Evolutionary conservation across 2,797 vertebrate species (phyloP), one percentile per base, ranked within the genome.

Genomic region (Karalla daura): DNA sequence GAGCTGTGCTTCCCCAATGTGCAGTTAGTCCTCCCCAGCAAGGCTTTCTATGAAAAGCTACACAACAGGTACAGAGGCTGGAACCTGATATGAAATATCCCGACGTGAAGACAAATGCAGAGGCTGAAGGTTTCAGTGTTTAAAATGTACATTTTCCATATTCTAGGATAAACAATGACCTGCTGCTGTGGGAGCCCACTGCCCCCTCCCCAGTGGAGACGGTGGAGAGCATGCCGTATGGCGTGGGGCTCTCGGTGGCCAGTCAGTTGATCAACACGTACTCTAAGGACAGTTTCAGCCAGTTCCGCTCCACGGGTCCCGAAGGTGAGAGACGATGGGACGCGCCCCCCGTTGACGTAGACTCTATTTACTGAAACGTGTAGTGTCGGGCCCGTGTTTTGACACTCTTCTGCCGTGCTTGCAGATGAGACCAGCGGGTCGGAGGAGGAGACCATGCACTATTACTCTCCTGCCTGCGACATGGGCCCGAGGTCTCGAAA

Each of bases 141-240:
- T 25, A 33, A 28, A 47, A 52, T 17, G 21, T n/a, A 12, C 65
- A 4, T 78, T 63, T 0, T 70, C 2, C 23, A 63, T 78, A 32
- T 80, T 77, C 20, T 82, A 99, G 98, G 89, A 95, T 99, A 89
- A 99, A 98, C 86, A 99, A 99, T 81, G 97, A 99, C 83, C 89
- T 99, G 76, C 83, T 99, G 32, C 92, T 99, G 4, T 99, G 98
- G 98, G 98, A 99, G 86, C 98, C 98, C 49, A 98, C 96, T 15
- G 98, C 98, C 76, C 98, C 98, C 1, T 99, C 98, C 52, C 98
- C 98, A 10, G 97, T 99, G 67, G 98, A 98, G 91, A 99, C 97
- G 0, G 94, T 98, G 67, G 98, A 99, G 84, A 98, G 92, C 81
- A 94, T 98, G 91, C 96, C 98, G 0, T 98, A 96, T 0, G 98